Base-by-base conservation (phyloP, 2,888 invertebrate species). In the Eulithis prunata region DNA sequence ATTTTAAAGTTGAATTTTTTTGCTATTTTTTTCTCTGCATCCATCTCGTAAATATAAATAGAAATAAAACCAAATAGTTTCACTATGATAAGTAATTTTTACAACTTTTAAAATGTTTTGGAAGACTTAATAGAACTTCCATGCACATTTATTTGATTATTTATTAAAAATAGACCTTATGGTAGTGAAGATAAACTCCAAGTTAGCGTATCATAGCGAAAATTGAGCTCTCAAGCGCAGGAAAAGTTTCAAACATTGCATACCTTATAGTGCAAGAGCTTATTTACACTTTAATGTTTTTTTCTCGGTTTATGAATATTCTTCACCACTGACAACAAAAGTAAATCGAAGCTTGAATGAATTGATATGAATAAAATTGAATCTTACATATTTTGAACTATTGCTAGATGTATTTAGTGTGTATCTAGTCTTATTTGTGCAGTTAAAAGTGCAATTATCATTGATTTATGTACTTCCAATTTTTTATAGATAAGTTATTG, bases 211-310 rank as follows among this genome's bases (percentile, higher is more conserved):
- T 13, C 57, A 51, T 52, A 36, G 43, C 45, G 52, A 60, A 64
- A 64, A 55, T 64, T 51, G 49, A 56, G 57, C 47, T 67, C 59
- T 54, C 65, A 63, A 64, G 28, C 51, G 57, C 43, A 57, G 68
- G 68, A 69, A 62, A 69, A 70, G 68, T 68, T 71, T 64, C 64
- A 60, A 68, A 53, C 58, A 66, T 64, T 62, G 61, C 64, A 63
- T 57, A 57, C 68, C 61, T 58, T 49, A 38, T 49, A 70, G 68
- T n/a, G 61, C 43, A 53, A 52, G 68, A 70, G 71, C 57, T 51
- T 57, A 49, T 6, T 4, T 36, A 11, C 13, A 45, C 14, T 43
- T 58, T 45, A 12, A 13, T 10, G 1, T 32, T 38, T 21, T 32
- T 6, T 38, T 46, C 4, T 55, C 38, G 36, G 10, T 7, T 49